A percentile compares a stretch with the other conserved stretches of the same genome.
Evolutionary conservation across 2,797 vertebrate species (phyloP).

Genomic region (Chelon auratus): DNA sequence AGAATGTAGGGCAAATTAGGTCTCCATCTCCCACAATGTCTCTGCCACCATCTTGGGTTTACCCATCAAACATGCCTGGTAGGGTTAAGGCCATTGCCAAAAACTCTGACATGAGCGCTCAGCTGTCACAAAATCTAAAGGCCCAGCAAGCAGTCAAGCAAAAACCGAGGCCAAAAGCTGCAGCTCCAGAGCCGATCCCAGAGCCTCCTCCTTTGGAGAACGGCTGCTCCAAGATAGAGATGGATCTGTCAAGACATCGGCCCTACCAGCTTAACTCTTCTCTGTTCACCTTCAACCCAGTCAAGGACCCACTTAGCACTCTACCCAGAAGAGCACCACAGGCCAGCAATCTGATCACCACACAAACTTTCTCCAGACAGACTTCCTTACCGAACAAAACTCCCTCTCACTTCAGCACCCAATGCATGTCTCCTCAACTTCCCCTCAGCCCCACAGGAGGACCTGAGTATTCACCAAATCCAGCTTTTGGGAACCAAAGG

Average conservation of each 20-base stretch:
- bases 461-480: conserved; percentile 57
- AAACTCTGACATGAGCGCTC: conserved; percentile 84
- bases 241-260: conserved; percentile 91
- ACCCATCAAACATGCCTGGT: conserved; percentile 87
- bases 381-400: conserved; percentile 83
- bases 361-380: conserved; percentile 80
- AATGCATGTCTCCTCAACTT: conserved; percentile 80
- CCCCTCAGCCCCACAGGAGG: conserved; percentile 62
- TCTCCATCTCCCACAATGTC: conserved; percentile 96
- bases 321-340: conserved; percentile 87
- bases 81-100: conserved; percentile 89
- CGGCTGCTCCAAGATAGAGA: conserved; percentile 89
- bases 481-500: conserved; percentile 69
- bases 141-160: conserved; percentile 82
- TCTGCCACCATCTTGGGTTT: conserved; percentile 97
- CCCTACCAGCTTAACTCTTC: conserved; percentile 94
- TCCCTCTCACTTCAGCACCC: conserved; percentile 79
- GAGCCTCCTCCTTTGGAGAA: conserved; percentile 85
- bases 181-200: conserved; percentile 63
- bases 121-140: conserved; percentile 85
- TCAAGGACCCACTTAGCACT: conserved; percentile 85
- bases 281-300: conserved; percentile 92
- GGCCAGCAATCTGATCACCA: conserved; percentile 81
- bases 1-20: conserved; percentile 81
- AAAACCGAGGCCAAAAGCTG: conserved; percentile 68